Percentiles rank a stretch among this genome's conserved stretches.
Conservation (phyloP, 1,140 invertebrate species). For the Hylyphantes graminicola region DNA sequence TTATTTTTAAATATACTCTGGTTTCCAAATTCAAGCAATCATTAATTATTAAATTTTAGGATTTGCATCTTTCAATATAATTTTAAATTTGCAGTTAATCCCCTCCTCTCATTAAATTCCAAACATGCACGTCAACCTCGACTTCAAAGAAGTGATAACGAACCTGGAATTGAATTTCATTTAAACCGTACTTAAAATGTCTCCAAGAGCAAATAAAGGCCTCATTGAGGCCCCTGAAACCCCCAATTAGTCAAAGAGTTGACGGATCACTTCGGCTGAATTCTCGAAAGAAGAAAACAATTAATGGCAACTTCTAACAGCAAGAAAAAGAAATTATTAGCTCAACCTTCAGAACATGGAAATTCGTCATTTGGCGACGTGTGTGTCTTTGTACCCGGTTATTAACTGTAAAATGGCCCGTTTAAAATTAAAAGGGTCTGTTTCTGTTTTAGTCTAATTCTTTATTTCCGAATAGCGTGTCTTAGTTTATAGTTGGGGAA, state of each 20-base stretch:
- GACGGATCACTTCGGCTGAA: constrained; percentile 33
- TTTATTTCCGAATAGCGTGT: constrained; percentile 44
- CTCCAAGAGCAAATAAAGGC: no score
- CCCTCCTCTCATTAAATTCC: no score
- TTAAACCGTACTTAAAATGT: no score
- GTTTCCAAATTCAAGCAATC: no score
- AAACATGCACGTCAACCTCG: no score
- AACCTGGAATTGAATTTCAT: no score
- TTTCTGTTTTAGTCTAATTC: not conserved
- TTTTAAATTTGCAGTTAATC: no score
- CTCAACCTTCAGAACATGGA: constrained; percentile 1
- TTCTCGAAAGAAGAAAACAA: constrained; percentile 11
- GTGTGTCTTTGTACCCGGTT: constrained; percentile 14
- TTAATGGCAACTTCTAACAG: not conserved
- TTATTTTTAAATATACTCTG: no score
- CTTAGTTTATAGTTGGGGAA: not conserved
- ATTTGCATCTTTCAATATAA: no score
- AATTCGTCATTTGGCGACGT: constrained; percentile 22
- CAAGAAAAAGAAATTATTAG: not conserved
- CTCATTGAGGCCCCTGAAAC: not conserved
- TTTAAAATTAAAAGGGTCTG: constrained; percentile 30
- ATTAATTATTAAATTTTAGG: no score
- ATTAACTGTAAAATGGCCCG: constrained; percentile 24
- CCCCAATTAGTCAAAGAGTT: constrained; percentile 30
- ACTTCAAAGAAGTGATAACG: no score